Percentiles rank a stretch among this genome's conserved stretches.
Evolutionary conservation across 2,113 vertebrate species (phyloP).

Genomic region (Xyrauchen texanus): DNA sequence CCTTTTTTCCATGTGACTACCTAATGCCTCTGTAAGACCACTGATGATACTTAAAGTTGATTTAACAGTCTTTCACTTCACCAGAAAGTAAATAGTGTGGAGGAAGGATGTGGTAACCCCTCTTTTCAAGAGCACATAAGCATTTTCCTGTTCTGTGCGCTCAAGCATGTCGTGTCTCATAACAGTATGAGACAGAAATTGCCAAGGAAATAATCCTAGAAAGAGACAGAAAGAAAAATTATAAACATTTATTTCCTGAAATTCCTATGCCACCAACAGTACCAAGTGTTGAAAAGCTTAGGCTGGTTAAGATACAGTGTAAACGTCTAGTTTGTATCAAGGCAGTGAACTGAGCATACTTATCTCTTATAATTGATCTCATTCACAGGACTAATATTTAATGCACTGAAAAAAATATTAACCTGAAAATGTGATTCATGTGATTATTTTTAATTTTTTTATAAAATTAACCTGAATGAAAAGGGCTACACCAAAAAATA

Average conservation of each 20-base stretch:
- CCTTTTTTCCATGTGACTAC: background rate
- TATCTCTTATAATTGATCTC: too few species aligned
- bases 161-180: background rate
- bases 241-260: background rate
- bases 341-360: too few species aligned
- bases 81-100: background rate
- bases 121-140: background rate
- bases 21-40: background rate
- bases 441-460: too few species aligned
- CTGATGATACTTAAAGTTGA: background rate
- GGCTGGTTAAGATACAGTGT: too few species aligned
- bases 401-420: too few species aligned
- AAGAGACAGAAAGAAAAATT: background rate
- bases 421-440: too few species aligned
- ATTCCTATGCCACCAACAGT: background rate
- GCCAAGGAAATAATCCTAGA: background rate
- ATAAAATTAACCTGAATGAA: too few species aligned
- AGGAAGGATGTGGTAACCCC: conserved; percentile 19
- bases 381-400: too few species aligned
- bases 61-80: background rate
- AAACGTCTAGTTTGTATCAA: too few species aligned
- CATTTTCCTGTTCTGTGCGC: background rate
- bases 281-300: too few species aligned
- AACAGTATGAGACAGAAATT: background rate
- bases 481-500: too few species aligned